Evolutionary conservation across 2,888 invertebrate species (phyloP).

Genomic region (Augochlorella aurata): DNA sequence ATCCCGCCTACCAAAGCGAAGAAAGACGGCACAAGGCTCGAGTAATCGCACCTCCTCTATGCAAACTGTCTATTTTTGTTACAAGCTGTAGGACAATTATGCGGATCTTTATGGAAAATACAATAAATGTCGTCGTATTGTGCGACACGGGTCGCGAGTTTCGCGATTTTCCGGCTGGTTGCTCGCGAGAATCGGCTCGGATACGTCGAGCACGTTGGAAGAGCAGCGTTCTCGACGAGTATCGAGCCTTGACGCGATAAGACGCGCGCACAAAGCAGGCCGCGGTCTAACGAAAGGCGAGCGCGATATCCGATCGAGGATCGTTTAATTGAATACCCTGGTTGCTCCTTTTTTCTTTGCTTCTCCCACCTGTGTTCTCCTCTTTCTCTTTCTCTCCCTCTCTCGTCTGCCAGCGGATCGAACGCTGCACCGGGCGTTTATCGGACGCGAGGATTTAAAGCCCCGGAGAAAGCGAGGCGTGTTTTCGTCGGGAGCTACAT

Average conservation of each 20-base stretch:
- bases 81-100: too few relatives aligned
- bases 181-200: constrained; percentile 13
- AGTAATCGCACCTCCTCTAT: too few relatives aligned
- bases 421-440: not conserved
- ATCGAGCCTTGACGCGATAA: constrained; percentile 20
- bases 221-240: constrained; percentile 13
- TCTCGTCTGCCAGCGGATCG: too few relatives aligned
- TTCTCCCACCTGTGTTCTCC: not conserved
- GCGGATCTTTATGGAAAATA: too few relatives aligned
- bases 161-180: constrained; percentile 31
- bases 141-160: constrained; percentile 7
- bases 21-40: too few relatives aligned
- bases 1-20: not conserved
- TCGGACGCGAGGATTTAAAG: constrained; percentile 3
- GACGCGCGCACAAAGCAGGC: constrained; percentile 9
- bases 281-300: constrained; percentile 11
- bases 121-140: not conserved
- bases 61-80: too few relatives aligned
- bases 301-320: constrained; percentile 22
- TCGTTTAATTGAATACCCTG: constrained; percentile 35
- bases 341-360: not conserved
- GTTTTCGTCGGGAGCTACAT: constrained; percentile 15
- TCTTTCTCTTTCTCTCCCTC: not conserved
- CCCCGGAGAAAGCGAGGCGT: not conserved
- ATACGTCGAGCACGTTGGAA: not conserved